These are phyloP conservation scores for Oncorhynchus kisutch DNA, from an alignment of 2,113 vertebrate genomes.

Conservation along the genomic window DNA sequence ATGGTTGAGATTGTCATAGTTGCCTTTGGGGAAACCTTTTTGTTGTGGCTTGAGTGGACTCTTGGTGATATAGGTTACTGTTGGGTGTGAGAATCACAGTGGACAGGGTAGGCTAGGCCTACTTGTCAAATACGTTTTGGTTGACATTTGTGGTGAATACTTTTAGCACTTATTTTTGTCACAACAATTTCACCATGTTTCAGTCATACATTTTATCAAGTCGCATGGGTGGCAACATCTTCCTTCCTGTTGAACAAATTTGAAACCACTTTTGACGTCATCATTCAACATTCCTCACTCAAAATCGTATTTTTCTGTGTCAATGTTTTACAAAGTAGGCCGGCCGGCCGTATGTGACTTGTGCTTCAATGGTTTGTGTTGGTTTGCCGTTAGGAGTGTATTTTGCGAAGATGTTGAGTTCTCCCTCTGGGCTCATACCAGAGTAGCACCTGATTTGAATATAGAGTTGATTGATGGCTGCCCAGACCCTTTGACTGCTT, in stretches of 20 bases:
- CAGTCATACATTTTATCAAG: neutral
- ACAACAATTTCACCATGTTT: neutral
- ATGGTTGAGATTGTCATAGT: neutral
- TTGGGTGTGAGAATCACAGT: neutral
- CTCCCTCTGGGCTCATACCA: neutral
- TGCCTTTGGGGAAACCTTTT: neutral
- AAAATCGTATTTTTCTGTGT: neutral
- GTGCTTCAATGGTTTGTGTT: neutral
- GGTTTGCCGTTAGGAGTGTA: neutral
- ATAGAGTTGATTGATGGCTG: too few relatives aligned
- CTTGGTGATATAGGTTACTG: neutral
- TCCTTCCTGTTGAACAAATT: constrained; percentile 22
- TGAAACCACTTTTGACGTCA: constrained; percentile 24
- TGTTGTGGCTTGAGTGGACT: neutral
- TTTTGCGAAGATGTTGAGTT: neutral
- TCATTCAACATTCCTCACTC: neutral
- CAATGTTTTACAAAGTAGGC: neutral
- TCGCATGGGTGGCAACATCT: neutral
- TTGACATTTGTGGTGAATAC: neutral
- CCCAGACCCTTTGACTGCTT: neutral
- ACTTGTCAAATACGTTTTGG: neutral
- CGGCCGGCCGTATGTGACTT: neutral
- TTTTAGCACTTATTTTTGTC: neutral
- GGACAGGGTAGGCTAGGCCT: neutral
- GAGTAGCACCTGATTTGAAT: neutral